Percentiles rank a stretch among this genome's conserved stretches.
Conservation (phyloP, 2,113 vertebrate genomes). For the Eupsittula cactorum region DNA sequence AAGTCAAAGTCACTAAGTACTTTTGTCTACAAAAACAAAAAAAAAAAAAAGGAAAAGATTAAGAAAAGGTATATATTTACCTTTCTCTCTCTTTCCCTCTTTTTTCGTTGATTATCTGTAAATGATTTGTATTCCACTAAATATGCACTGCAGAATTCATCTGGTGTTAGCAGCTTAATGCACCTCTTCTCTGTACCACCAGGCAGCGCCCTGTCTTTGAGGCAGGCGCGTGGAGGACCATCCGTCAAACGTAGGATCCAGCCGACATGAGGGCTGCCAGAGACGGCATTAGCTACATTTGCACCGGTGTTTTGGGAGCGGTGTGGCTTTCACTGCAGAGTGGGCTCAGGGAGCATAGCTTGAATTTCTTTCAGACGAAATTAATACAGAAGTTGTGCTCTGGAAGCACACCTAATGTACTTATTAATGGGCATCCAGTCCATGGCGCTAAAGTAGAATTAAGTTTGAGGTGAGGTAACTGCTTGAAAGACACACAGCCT, state of each 20-base stretch:
- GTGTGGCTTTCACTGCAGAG: neutral
- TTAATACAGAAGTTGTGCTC: neutral
- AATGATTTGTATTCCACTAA: neutral
- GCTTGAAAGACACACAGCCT: neutral
- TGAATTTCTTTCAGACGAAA: neutral
- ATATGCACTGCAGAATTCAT: neutral
- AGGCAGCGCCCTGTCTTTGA: neutral
- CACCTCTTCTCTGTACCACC: neutral
- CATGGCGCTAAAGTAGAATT: neutral
- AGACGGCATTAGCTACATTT: neutral
- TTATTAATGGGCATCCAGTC: neutral
- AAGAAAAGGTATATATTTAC: neutral
- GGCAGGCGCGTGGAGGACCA: neutral
- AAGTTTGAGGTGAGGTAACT: neutral
- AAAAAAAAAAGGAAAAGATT: neutral
- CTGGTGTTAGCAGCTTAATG: neutral
- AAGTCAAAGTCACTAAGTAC: neutral
- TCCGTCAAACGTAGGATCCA: neutral
- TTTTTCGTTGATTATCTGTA: neutral
- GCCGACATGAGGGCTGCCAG: neutral
- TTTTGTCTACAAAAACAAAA: neutral
- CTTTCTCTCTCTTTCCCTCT: neutral
- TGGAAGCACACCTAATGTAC: neutral
- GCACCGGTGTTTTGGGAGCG: fast-evolving
- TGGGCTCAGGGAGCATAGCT: neutral